Percentiles rank a stretch among this genome's conserved stretches.
Evolutionary conservation across 1,140 invertebrate genomes (phyloP).

Genomic region (Caenorhabditis brenneri): DNA sequence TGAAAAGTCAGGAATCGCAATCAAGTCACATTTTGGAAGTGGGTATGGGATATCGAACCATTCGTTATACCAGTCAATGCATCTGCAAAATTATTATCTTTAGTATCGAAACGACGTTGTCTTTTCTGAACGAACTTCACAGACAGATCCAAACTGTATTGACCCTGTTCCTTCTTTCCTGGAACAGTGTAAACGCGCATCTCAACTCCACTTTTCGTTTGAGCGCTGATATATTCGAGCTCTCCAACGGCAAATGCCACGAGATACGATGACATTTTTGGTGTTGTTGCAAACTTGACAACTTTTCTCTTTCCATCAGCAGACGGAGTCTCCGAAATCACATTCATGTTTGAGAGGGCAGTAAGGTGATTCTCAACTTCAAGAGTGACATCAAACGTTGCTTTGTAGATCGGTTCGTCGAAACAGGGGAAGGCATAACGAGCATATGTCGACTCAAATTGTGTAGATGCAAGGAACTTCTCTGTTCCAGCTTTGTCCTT

Average conservation of each 20-base stretch:
- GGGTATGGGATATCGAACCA: slow-evolving; percentile 86
- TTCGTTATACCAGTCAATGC: slow-evolving; percentile 83
- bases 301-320: slow-evolving; percentile 60
- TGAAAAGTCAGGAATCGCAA: slow-evolving; percentile 68
- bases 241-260: slow-evolving; percentile 73
- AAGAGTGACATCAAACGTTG: slow-evolving; percentile 77
- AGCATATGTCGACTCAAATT: slow-evolving; percentile 76
- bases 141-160: slow-evolving; percentile 82
- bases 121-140: slow-evolving; percentile 71
- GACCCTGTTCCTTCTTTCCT: slow-evolving; percentile 80
- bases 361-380: slow-evolving; percentile 65
- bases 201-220: slow-evolving; percentile 60
- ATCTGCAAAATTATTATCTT: slow-evolving; percentile 58
- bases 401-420: slow-evolving; percentile 92
- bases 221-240: slow-evolving; percentile 71
- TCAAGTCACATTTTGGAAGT: slow-evolving; percentile 72
- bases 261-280: slow-evolving; percentile 74
- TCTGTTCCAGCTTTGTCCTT: slow-evolving; percentile 71
- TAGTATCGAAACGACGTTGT: too few relatives aligned
- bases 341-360: slow-evolving; percentile 69
- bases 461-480: slow-evolving; percentile 72
- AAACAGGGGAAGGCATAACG: slow-evolving; percentile 93
- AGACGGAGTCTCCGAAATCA: slow-evolving; percentile 58
- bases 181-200: slow-evolving; percentile 82
- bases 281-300: slow-evolving; percentile 72